Evolutionary conservation across 2,113 vertebrate genomes (phyloP), one percentile per base, ranked within the genome.

Genomic region (Zapornia atra): DNA sequence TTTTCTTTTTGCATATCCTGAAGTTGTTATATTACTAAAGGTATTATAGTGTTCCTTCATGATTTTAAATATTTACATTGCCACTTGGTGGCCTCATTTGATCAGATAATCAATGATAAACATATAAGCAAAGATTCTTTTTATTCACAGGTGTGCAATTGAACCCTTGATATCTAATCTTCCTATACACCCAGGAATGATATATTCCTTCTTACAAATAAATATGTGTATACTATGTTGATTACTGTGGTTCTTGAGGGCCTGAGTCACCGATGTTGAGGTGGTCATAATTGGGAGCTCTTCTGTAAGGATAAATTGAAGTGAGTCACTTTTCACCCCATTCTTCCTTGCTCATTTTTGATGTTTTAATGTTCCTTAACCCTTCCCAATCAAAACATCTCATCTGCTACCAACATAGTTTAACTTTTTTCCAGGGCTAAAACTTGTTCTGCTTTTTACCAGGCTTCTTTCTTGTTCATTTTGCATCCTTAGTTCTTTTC

Each of bases 1-100:
- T 71, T 40, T 60, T 91, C 4, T 84, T 38, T 78, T 36, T 89
- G 16, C 8, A 10, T 68, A 33, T 48, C 77, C 15, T 18, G 4
- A 73, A 85, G 8, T 57, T 81, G 6, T 48, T 91, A 36, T 22
- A 1, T 64, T 87, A 44, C 50, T 78, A 40, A 53, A 81, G 28
- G 5, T 61, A 59, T 29, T 75, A 16, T 19, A 44, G 17, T 88
- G 90, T 71, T 48, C 12, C 26, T 75, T 60, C 26, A 17, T 85
- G 36, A 46, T 8, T 81, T 91, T 38, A 66, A 81, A 77, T 86
- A 78, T 82, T 92, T 93, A 60, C 42, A 42, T 85, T 92, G 66
- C 95, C 96, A 87, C 82, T 92, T 95, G 90, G 83, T 96, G 96
- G 92, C 96, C 94, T 96, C 90, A 60, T 96, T 92, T 92, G 61